Evolutionary conservation across 2,797 vertebrate genomes (phyloP).

Genomic region (Garrulus glandarius): DNA sequence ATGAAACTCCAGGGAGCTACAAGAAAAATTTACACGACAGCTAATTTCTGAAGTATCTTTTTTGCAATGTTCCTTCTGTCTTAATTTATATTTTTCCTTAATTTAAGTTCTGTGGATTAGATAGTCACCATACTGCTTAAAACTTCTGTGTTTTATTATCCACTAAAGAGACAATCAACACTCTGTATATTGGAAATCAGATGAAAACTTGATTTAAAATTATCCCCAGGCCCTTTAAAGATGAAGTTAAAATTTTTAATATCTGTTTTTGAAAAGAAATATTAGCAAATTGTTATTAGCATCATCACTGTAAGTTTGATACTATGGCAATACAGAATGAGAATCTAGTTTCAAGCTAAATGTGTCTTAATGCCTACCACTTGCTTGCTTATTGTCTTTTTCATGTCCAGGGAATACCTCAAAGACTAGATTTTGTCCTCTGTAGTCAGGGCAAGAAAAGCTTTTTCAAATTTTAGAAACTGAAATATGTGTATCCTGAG

Average conservation of each 20-base stretch:
- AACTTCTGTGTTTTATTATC: background rate
- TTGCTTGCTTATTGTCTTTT: background rate
- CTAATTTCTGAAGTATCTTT: background rate
- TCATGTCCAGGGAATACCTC: background rate
- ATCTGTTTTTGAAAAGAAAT: background rate
- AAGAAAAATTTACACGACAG: background rate
- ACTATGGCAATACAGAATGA: background rate
- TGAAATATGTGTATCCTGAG: background rate
- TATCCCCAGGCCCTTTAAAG: background rate
- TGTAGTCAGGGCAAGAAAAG: background rate
- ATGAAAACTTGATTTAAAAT: background rate
- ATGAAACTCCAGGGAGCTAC: background rate
- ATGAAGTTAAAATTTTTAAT: background rate
- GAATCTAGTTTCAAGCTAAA: background rate
- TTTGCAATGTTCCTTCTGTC: background rate
- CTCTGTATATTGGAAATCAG: background rate
- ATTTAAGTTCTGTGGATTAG: background rate
- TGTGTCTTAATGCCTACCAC: background rate
- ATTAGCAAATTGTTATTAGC: background rate
- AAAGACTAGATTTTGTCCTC: background rate
- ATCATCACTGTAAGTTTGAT: background rate
- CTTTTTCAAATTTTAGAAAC: background rate
- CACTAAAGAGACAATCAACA: background rate
- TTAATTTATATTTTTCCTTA: background rate
- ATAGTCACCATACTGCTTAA: background rate